Evolutionary conservation across 2,888 invertebrate species (phyloP), one percentile per base, ranked within the genome.

Genomic region (Prostheceraeus crozeri): DNA sequence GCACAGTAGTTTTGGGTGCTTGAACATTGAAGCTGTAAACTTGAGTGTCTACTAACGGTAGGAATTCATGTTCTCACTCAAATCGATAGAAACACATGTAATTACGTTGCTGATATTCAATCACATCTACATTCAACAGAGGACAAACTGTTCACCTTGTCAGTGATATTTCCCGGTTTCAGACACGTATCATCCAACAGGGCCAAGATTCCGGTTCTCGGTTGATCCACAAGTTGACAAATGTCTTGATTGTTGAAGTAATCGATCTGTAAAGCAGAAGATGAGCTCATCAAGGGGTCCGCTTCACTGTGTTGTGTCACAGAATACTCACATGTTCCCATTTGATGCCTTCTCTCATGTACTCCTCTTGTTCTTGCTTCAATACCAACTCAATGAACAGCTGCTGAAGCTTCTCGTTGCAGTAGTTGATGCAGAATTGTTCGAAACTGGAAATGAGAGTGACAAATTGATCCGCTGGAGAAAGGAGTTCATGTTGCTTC

Each of bases 391-490:
- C 94, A 71, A 96, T 96, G 74, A 96, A 96, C 31, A 96, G 80
- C 76, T 96, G 96, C 74, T 96, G 96, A 65, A 96, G 80, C 75
- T 96, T 96, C 79, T 96, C 96, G 75, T 96, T 96, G 74, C 94
- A 96, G 78, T 94, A 96, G 79, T 96, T 96, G 72, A 96, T 96
- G 77, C 94, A 96, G 78, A 96, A 90, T 79, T 96, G 96, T 76
- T 96, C 96, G 78, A 96, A 80, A 65, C 80, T 80, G 68, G 53
- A 72, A 33, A 3, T 10, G 28, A 36, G 4, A 57, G 2, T 33
- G 8, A 10, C 33, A 33, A 10, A 8, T 10, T 33, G 33, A 33
- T 33, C n/a, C 8, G 8, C 33, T 33, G 8, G 8, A 33, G n/a
- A 10, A 33, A 33, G n/a, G 8, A 33, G 33, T 33, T 33, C 8